Base-by-base conservation (phyloP, 2,113 vertebrate genomes). In the Emydura subglobosa region DNA sequence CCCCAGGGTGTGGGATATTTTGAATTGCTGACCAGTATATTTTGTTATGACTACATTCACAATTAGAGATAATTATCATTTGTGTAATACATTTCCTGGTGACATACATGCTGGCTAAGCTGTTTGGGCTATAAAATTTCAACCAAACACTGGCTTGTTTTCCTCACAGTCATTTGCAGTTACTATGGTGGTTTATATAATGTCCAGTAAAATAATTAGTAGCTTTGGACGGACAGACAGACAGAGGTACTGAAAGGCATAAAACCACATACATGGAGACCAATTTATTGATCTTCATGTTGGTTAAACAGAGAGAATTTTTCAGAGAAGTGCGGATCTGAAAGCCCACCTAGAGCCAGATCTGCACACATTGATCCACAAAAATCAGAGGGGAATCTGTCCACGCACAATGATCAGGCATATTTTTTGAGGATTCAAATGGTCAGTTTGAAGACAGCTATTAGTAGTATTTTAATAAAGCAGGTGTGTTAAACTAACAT, bases 61-160 rank as follows among this genome's bases (percentile, higher is more conserved):
- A 68, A 44, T 1, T 21, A 25, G 24, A 74, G 55, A 13, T 0
- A 0, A 1, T 83, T 83, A 88, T 42, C 5, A 27, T 19, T 5
- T 4, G 1, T 12, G 4, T 50, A 12, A 19, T 1, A 19, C 19
- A 50, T 5, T 49, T 90, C 1, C 1, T 5, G 3, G 29, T 59
- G 19, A n/a, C n/a, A 51, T 49, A 0, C 9, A 44, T 83, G 80
- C 68, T 54, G 31, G 1, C 27, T 51, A 22, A 44, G 0, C 9
- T 85, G 13, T 4, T 78, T 78, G 42, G 12, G 22, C 74, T 78
- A 42, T 22, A 27, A 7, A 78, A 42, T 25, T 78, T 82, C 59
- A 10, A 31, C 14, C 1, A 11, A 82, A 14, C 10, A 44, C n/a
- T 81, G n/a, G 24, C 24, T 61, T 27, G 25, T 24, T 65, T 88